Conservation (phyloP, 2,113 vertebrate genomes). For the Tenrec ecaudatus region DNA sequence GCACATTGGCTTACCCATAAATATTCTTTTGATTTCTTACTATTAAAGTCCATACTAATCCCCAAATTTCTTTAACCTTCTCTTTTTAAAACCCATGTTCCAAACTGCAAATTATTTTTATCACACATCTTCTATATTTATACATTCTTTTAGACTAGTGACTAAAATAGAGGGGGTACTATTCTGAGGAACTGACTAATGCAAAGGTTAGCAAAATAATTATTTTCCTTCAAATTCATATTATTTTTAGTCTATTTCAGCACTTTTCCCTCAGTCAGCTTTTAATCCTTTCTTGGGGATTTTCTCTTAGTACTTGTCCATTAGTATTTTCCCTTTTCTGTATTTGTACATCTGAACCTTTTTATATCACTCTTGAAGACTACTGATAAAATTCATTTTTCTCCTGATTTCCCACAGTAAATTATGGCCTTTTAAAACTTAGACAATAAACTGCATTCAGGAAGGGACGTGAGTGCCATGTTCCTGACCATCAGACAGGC, state of each 20-base stretch:
- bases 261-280: slow-evolving; percentile 50
- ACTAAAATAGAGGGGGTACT: slow-evolving; percentile 41
- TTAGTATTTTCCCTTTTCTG: slow-evolving; percentile 18
- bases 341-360: background rate
- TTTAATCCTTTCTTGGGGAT: background rate
- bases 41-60: background rate
- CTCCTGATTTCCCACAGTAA: slow-evolving; percentile 2
- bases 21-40: background rate
- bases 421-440: background rate
- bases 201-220: slow-evolving; percentile 58
- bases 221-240: slow-evolving; percentile 60
- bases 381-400: background rate
- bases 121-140: slow-evolving; percentile 56
- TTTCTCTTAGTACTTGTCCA: background rate
- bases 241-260: slow-evolving; percentile 59
- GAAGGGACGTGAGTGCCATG: background rate
- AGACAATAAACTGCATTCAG: background rate
- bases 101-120: slow-evolving; percentile 66
- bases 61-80: slow-evolving; percentile 49
- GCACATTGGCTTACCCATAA: background rate
- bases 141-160: slow-evolving; percentile 32
- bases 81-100: slow-evolving; percentile 35
- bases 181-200: slow-evolving; percentile 54
- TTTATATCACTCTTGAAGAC: background rate
- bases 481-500: background rate